Base-by-base conservation (phyloP, 1,140 invertebrate species). In the Camponotus floridanus region DNA sequence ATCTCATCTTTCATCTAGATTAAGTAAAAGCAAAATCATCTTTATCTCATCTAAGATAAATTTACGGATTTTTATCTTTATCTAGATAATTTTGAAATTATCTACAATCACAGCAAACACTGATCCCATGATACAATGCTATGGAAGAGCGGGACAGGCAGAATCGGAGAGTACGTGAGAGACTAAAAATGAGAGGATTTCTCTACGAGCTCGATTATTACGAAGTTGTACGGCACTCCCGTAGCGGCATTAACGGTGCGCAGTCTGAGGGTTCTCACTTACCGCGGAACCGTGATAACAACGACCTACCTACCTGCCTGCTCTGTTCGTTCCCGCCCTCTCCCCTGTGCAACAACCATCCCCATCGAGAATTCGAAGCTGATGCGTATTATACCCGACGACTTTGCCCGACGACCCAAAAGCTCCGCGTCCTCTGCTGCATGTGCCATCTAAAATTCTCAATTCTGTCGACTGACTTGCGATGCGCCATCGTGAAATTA, bases 201-300 rank as follows among this genome's bases (percentile, higher is more conserved):
- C 83, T 73, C 83, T 73, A 85, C 73, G 55, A 87, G 62, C 87
- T 92, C 91, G 92, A 92, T 94, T 91, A 93, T 94, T 91, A 92
- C 78, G 86, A 92, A 92, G 91, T 89, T 86, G 88, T 81, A 86
- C 85, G 61, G 79, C 76, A 80, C 57, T 78, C 74, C 48, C 70
- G 90, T 57, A 33, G 39, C 86, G 88, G 70, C 62, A 83, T 86
- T 86, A 91, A 90, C 89, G 89, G 84, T 87, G 74, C 81, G 85
- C 86, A 91, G 90, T 92, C 84, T 86, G 88, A 94, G 92, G 83
- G 89, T 87, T 91, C 90, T 93, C 91, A 93, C 89, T 94, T 93
- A 93, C 91, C 91, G 86, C 87, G 86, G 90, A 88, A 92, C 92
- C 93, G 92, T 93, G 91, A 94, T 93, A 93, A 94, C 91, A 93